These are phyloP conservation scores for Arizona elegans DNA, from an alignment of 2,113 vertebrate genomes.

Conservation along the genomic window DNA sequence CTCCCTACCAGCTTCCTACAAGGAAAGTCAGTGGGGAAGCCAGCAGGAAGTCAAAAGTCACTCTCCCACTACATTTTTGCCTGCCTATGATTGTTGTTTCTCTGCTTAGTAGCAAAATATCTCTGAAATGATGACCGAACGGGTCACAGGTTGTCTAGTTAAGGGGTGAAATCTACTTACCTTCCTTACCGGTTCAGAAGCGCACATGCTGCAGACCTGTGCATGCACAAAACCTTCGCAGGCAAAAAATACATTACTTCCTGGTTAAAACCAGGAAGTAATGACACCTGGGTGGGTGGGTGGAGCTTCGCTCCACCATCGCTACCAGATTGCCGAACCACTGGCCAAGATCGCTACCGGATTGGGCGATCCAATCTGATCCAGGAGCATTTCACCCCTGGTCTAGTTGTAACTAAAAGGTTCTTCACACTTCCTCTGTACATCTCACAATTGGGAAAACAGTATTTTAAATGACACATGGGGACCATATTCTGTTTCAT, in stretches of 20 bases:
- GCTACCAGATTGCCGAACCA: no score
- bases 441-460: background rate
- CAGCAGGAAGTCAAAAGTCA: background rate
- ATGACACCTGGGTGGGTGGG: no score
- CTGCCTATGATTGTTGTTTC: background rate
- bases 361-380: no score
- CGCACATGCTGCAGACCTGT: no score
- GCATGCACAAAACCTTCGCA: no score
- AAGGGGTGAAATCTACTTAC: no score
- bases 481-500: background rate
- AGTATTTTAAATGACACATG: background rate
- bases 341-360: no score
- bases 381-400: no score
- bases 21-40: background rate
- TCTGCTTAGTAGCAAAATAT: background rate
- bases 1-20: background rate
- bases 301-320: no score
- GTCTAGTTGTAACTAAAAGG: background rate
- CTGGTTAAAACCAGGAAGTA: no score
- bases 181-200: no score
- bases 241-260: no score
- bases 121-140: background rate
- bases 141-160: background rate
- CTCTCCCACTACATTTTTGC: background rate
- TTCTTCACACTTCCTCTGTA: background rate